Conservation (phyloP, 2,113 vertebrate species). For the Microcebus jonahi region DNA sequence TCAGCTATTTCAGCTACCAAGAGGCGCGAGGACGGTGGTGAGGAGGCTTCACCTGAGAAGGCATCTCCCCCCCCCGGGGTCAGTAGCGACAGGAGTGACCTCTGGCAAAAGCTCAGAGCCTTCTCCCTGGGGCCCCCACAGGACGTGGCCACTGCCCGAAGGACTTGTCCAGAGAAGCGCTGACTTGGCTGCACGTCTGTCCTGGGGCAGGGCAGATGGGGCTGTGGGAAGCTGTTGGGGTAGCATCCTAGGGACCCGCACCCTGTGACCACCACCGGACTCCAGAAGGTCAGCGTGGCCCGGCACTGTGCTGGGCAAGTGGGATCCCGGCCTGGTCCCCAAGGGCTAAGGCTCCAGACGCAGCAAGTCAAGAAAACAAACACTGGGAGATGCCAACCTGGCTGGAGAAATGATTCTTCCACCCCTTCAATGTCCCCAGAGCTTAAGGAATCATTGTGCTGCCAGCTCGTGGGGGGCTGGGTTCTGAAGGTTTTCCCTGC, state of each 20-base stretch:
- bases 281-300: neutral
- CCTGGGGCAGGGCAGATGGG: neutral
- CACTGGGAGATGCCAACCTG: neutral
- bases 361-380: neutral
- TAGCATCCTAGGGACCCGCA: neutral
- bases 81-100: neutral
- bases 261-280: too few relatives aligned
- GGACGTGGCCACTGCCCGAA: neutral
- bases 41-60: neutral
- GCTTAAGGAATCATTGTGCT: neutral
- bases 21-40: neutral
- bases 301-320: neutral
- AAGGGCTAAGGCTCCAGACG: neutral
- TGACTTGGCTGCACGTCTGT: neutral
- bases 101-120: neutral
- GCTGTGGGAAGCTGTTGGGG: too few relatives aligned
- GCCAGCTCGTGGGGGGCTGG: neutral
- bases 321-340: neutral
- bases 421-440: neutral
- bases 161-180: neutral
- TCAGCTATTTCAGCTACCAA: neutral
- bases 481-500: neutral
- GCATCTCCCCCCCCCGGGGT: neutral
- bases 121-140: neutral
- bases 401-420: neutral